phyloP scores from a whole-genome alignment of 2,888 invertebrate species.

The Omphaloscelis lunosa region DNA sequence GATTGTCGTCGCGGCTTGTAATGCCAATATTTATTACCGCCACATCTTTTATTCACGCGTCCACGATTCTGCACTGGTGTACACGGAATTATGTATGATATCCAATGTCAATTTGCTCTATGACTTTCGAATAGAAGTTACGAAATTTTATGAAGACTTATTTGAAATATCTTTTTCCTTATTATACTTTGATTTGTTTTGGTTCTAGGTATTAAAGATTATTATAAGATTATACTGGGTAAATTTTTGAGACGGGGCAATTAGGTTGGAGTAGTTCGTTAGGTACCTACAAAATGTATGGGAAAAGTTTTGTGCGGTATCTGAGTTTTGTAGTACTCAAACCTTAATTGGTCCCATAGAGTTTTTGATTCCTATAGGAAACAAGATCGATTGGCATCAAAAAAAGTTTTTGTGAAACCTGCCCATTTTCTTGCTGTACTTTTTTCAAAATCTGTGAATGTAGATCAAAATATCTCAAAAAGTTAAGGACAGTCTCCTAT shows the following conservation, averaged over 20 bases:
- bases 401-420: no score
- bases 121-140: background rate
- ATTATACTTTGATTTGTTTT: background rate
- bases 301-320: no score
- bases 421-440: no score
- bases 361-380: no score
- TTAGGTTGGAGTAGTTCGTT: no score
- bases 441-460: background rate
- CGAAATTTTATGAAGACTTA: background rate
- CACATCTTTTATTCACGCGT: constrained; percentile 54
- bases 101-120: constrained; percentile 22
- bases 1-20: constrained; percentile 46
- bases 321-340: no score
- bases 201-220: background rate
- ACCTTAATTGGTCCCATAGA: no score
- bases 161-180: background rate
- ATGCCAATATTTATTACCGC: constrained; percentile 55
- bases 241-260: no score
- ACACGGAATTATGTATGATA: constrained; percentile 19
- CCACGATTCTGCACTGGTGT: constrained; percentile 22
- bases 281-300: no score
- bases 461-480: background rate
- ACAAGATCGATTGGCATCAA: no score
- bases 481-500: background rate
- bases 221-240: no score